These are phyloP conservation scores for Argyra leucocephala DNA, from an alignment of 2,888 invertebrate genomes.

Conservation along the genomic window DNA sequence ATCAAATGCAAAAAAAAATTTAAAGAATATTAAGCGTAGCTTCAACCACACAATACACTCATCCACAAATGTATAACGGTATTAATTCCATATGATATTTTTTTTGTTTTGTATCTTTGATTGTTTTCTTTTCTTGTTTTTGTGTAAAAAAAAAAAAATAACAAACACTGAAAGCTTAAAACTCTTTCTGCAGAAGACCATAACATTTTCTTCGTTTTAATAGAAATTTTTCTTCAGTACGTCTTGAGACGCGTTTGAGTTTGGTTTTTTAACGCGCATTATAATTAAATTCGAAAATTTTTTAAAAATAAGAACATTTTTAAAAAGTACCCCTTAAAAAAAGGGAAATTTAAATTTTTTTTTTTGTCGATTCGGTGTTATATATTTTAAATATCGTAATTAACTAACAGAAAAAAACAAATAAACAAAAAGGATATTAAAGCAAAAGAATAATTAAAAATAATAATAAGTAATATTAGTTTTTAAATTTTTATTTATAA, in stretches of 20 bases:
- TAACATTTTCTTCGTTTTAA: neutral
- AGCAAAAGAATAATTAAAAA: neutral
- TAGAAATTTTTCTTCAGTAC: slow-evolving; percentile 4
- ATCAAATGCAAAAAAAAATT: too few relatives aligned
- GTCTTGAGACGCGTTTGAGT: slow-evolving; percentile 8
- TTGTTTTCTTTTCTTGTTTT: too few relatives aligned
- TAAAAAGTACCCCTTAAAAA: neutral
- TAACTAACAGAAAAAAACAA: neutral
- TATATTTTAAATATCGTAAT: too few relatives aligned
- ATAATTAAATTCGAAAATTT: neutral
- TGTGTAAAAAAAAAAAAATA: neutral
- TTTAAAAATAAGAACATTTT: neutral
- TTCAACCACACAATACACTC: neutral
- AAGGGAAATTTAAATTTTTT: neutral
- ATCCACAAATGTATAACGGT: too few relatives aligned
- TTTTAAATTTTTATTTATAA: too few relatives aligned
- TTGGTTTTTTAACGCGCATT: neutral
- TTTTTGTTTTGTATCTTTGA: too few relatives aligned
- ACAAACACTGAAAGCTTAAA: neutral
- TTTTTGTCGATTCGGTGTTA: too few relatives aligned
- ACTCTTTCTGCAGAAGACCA: neutral
- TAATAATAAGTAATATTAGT: too few relatives aligned
- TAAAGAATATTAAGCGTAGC: neutral
- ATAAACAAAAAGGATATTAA: too few relatives aligned
- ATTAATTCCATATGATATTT: too few relatives aligned